Conservation (phyloP, 2,113 vertebrate genomes). For the Phyllostomus hastatus region DNA sequence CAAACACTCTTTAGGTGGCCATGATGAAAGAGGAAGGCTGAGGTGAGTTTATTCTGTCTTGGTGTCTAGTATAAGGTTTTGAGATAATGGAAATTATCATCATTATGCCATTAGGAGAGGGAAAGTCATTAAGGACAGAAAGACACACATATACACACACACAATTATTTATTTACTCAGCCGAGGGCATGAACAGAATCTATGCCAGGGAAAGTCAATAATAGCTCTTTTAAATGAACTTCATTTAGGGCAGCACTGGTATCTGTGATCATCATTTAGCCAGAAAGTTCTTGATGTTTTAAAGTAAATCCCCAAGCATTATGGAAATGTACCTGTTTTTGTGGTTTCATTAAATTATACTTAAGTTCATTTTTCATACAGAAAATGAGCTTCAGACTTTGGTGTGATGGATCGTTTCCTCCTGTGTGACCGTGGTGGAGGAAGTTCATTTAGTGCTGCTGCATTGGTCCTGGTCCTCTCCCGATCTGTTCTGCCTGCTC, state of each 20-base stretch:
- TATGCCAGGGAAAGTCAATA: background rate
- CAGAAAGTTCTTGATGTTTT: background rate
- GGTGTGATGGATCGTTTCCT: slow-evolving; percentile 50
- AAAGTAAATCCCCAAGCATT: slow-evolving; percentile 46
- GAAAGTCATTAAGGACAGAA: background rate
- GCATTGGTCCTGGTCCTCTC: background rate
- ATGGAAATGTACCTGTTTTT: slow-evolving; percentile 49
- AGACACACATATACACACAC: background rate
- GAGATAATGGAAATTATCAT: background rate
- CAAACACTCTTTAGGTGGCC: background rate
- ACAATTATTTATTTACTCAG: background rate
- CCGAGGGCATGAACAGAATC: background rate
- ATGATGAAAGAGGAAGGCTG: background rate
- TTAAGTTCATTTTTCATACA: slow-evolving; percentile 66
- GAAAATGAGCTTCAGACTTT: slow-evolving; percentile 49
- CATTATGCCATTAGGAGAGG: background rate
- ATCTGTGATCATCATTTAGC: slow-evolving; percentile 12
- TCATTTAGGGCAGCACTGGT: background rate
- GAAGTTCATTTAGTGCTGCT: slow-evolving; percentile 34
- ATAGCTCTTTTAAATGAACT: background rate
- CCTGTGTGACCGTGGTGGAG: background rate
- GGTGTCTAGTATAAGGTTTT: background rate
- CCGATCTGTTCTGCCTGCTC: background rate
- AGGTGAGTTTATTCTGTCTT: background rate
- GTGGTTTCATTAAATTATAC: slow-evolving; percentile 58